Evolutionary conservation across 2,797 vertebrate species (phyloP).

Genomic region (Florisuga fusca): DNA sequence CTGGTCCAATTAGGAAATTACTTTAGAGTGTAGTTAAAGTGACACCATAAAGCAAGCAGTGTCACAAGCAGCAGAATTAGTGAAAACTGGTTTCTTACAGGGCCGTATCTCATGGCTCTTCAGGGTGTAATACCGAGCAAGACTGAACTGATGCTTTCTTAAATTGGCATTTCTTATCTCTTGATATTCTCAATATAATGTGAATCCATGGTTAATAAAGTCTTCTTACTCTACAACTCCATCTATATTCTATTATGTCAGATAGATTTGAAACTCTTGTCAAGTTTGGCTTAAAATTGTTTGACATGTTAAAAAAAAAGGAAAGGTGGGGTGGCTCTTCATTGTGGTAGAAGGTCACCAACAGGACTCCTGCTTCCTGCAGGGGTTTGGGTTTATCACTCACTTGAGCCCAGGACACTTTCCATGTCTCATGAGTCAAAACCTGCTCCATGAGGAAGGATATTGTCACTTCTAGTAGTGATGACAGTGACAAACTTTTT

Average conservation of each 20-base stretch:
- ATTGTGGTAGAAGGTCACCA: background rate
- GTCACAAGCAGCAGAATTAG: background rate
- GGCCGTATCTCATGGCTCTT: background rate
- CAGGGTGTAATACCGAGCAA: background rate
- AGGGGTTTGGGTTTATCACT: background rate
- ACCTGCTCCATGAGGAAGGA: background rate
- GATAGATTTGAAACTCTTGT: background rate
- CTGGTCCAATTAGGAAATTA: background rate
- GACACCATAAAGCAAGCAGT: background rate
- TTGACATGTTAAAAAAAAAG: background rate
- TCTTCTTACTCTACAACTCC: background rate
- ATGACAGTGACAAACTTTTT: background rate
- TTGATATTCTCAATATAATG: background rate
- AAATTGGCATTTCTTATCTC: background rate
- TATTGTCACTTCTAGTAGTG: background rate
- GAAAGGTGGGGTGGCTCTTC: background rate
- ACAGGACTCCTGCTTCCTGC: background rate
- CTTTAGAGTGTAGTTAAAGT: background rate
- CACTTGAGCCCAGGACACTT: background rate
- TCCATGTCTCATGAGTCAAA: background rate
- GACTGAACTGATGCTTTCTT: background rate
- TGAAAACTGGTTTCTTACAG: background rate
- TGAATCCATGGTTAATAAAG: background rate
- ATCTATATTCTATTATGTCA: background rate
- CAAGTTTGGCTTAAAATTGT: background rate